Percentiles rank a stretch among this genome's conserved stretches.
phyloP scores from a whole-genome alignment of 2,797 vertebrate species.

The Huso huso region DNA sequence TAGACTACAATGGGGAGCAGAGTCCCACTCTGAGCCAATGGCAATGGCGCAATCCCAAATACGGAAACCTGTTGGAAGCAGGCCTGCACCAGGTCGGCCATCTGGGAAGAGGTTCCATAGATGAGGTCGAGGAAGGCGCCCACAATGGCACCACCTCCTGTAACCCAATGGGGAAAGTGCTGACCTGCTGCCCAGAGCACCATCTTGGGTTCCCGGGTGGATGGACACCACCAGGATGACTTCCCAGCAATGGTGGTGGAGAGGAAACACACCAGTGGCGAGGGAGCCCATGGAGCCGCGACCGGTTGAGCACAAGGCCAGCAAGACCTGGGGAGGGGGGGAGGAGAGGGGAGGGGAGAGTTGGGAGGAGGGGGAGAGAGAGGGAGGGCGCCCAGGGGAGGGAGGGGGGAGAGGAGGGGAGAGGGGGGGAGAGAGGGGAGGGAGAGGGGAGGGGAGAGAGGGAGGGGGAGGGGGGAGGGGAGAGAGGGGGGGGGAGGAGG shows the following conservation, averaged over 20 bases:
- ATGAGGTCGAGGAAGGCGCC: slow-evolving; percentile 74
- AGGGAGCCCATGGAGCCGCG: slow-evolving; percentile 72
- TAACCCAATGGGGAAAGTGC: too few relatives aligned
- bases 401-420: too few relatives aligned
- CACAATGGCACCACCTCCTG: slow-evolving; percentile 68
- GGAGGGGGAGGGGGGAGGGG: too few relatives aligned
- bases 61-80: slow-evolving; percentile 72
- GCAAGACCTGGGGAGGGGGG: slow-evolving; percentile 50
- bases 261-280: slow-evolving; percentile 77
- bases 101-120: slow-evolving; percentile 73
- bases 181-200: slow-evolving; percentile 43
- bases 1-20: too few relatives aligned
- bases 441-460: not conserved
- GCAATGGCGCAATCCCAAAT: too few relatives aligned
- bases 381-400: too few relatives aligned
- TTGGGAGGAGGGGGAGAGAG: too few relatives aligned
- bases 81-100: slow-evolving; percentile 70
- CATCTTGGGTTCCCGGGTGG: slow-evolving; percentile 73
- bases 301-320: slow-evolving; percentile 66
- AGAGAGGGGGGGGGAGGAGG: too few relatives aligned
- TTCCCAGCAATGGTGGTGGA: slow-evolving; percentile 68
- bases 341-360: not conserved
- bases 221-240: slow-evolving; percentile 71
- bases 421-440: not conserved
- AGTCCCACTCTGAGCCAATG: slow-evolving; percentile 16